A percentile compares a stretch with the other conserved stretches of the same genome.
Conservation (phyloP, 2,888 invertebrate species). For the Cabera pusaria region DNA sequence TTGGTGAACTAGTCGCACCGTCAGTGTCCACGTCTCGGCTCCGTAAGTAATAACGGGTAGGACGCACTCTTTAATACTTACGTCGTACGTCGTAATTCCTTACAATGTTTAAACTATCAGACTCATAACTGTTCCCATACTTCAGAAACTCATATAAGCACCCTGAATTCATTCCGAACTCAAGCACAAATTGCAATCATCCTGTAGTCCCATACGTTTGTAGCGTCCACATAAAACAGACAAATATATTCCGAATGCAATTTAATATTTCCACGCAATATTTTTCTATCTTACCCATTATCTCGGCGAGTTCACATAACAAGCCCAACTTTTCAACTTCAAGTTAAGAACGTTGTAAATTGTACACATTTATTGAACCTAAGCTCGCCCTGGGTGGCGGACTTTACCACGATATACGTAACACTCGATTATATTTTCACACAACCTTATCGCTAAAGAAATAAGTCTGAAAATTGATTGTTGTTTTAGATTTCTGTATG, state of each 20-base stretch:
- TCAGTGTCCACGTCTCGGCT: too few relatives aligned
- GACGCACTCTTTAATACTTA: too few relatives aligned
- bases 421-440: conserved; percentile 4
- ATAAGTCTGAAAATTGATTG: conserved; percentile 10
- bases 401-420: conserved; percentile 13
- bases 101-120: too few relatives aligned
- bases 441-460: conserved; percentile 9
- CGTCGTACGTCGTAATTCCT: too few relatives aligned
- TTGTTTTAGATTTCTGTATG: conserved; percentile 1
- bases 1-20: too few relatives aligned
- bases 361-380: conserved; percentile 72
- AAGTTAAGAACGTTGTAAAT: conserved; percentile 72
- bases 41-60: too few relatives aligned
- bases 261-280: conserved; percentile 34
- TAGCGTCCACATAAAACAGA: conserved; percentile 9
- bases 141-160: too few relatives aligned
- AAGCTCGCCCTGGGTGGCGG: conserved; percentile 70
- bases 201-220: conserved; percentile 5
- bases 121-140: too few relatives aligned
- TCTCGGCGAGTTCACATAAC: conserved; percentile 48
- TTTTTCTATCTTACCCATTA: conserved; percentile 35
- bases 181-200: conserved; percentile 15
- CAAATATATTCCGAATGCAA: conserved; percentile 26
- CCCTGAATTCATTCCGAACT: too few relatives aligned
- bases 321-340: conserved; percentile 72